Evolutionary conservation across 1,140 invertebrate genomes (phyloP).

Genomic region (Octopus sinensis): DNA sequence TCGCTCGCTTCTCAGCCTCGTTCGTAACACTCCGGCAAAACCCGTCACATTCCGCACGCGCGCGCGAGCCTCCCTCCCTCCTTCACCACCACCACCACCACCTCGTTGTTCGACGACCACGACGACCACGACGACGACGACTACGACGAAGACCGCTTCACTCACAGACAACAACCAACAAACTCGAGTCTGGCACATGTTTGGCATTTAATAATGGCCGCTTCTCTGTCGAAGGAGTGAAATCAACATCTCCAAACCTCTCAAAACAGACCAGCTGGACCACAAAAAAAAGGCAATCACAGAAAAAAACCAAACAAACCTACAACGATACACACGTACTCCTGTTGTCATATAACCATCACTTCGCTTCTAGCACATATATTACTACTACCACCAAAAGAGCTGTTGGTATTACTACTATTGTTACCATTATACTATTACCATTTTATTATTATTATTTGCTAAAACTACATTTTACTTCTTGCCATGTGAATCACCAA

Average conservation of each 20-base stretch:
- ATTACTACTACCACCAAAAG: too few species aligned
- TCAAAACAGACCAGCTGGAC: not conserved
- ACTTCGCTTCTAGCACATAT: not conserved
- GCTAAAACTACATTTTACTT: not conserved
- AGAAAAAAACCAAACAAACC: too few species aligned
- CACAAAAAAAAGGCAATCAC: too few species aligned
- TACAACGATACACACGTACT: too few species aligned
- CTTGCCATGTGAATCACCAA: not conserved
- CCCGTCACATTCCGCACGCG: constrained; percentile 14
- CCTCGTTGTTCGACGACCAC: constrained; percentile 43
- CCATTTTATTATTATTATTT: too few species aligned
- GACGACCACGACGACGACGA: constrained; percentile 36
- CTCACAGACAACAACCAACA: constrained; percentile 31
- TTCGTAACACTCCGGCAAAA: not conserved
- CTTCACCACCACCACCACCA: constrained; percentile 19
- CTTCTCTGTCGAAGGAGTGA: not conserved
- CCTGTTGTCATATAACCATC: not conserved
- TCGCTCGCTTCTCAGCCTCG: not conserved
- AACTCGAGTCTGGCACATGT: constrained; percentile 19
- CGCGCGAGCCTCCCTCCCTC: constrained; percentile 19
- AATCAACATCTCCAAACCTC: not conserved
- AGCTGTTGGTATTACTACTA: too few species aligned
- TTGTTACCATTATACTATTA: too few species aligned
- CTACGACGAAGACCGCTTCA: constrained; percentile 42
- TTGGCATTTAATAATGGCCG: constrained; percentile 15